Evolutionary conservation across 1,140 invertebrate genomes (phyloP), one percentile per base, ranked within the genome.

Genomic region (Lepidurus arcticus): DNA sequence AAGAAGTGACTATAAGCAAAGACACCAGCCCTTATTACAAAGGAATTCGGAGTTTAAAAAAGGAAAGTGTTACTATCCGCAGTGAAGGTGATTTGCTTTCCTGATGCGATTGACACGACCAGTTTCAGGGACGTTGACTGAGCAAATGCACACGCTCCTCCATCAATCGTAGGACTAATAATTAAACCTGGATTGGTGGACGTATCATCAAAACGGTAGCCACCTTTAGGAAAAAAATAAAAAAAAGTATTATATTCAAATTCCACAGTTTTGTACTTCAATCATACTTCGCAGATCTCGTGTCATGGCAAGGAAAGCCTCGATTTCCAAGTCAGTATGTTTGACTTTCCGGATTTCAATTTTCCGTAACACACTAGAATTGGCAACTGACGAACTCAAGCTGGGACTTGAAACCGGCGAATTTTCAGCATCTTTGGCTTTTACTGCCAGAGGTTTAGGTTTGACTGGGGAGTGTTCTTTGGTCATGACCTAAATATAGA

Each of bases 1-100:
- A 93, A 34, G 92, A 92, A 81, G 90, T 92, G 80, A 96, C 93
- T 94, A 85, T 75, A 89, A 34, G 88, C 84, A 83, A 82, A 43
- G 73, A 81, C 76, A 79, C 74, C 43, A 65, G 21, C 16, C 8
- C 21, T 65, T 65, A 47, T 65, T 65, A 47, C 74, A 79, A 81
- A 76, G 26, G 81, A 74, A 42, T 44, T 45, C 73, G 65, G 44
- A 75, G 16, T 65, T 34, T 4, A 34, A 43, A 78, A 16, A 65
- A 47, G 45, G 9, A 42, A 73, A 21, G 73, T 75, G 9, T 73
- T 73, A 13, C 43, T 79, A 76, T 65, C 44, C 16, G 21, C 26
- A 6, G 34, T 82, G 77, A 82, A 73, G 79, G 74, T 44, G 45
- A 73, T 76, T 65, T 45, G 42, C 42, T 44, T 77, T 53, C 21